phyloP scores from a whole-genome alignment of 2,888 invertebrate species.

The Lepidonotus clava region DNA sequence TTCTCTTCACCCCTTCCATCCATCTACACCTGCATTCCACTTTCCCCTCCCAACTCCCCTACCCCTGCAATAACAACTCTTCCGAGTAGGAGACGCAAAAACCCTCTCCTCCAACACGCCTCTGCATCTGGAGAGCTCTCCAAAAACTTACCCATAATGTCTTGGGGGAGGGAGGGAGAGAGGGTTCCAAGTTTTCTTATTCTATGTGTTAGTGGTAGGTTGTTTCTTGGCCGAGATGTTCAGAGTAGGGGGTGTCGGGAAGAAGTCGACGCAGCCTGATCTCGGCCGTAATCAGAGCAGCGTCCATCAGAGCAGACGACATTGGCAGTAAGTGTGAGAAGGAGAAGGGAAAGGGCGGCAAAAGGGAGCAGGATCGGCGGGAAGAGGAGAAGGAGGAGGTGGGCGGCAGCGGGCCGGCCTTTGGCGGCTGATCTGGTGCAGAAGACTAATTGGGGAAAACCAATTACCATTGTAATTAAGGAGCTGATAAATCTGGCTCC shows the following conservation, averaged over 20 bases:
- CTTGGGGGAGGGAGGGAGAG: conserved; percentile 9
- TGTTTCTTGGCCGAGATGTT: no score
- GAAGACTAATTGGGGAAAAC: conserved; percentile 37
- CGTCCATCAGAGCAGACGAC: conserved; percentile 1
- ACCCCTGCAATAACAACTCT: conserved; percentile 11
- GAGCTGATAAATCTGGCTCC: conserved; percentile 44
- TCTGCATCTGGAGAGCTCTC: conserved; percentile 4
- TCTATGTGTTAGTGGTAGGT: no score
- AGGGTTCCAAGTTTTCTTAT: no score
- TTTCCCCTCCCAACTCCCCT: background rate
- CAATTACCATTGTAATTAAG: conserved; percentile 48
- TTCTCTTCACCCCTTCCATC: no score
- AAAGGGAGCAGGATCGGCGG: conserved; percentile 3
- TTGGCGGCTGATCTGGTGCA: conserved; percentile 13
- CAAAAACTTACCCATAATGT: conserved; percentile 20
- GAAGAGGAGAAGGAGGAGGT: background rate
- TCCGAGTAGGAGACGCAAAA: background rate
- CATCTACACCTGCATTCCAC: background rate
- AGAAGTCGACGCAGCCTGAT: background rate
- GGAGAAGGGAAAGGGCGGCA: conserved; percentile 48
- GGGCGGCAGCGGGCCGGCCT: background rate
- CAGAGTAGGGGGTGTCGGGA: conserved; percentile 5
- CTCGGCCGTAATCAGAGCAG: conserved; percentile 6
- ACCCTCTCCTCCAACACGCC: conserved; percentile 3
- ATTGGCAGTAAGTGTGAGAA: conserved; percentile 28